phyloP scores from a whole-genome alignment of 2,797 vertebrate species.

The Aselliscus stoliczkanus region DNA sequence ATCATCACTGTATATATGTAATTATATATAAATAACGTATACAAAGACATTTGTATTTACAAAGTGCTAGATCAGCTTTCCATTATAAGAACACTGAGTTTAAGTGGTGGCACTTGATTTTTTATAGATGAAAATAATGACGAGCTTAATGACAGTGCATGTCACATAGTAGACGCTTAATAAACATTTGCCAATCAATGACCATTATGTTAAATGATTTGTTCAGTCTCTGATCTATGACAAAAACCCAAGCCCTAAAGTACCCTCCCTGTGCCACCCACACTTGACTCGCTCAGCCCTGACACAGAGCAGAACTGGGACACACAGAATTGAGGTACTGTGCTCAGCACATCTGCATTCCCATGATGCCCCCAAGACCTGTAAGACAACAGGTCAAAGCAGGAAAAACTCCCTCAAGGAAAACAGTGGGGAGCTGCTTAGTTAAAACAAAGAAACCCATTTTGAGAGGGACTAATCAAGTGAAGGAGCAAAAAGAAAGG shows the following conservation, averaged over 20 bases:
- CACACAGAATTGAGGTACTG: background rate
- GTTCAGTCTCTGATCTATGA: background rate
- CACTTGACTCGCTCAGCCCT: background rate
- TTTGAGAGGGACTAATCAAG: constrained; percentile 36
- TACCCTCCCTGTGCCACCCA: background rate
- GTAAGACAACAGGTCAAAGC: background rate
- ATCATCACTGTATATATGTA: background rate
- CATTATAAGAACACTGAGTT: background rate
- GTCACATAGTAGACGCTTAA: background rate
- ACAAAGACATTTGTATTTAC: background rate
- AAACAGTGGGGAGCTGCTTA: background rate
- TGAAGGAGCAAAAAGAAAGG: constrained; percentile 34
- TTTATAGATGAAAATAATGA: background rate
- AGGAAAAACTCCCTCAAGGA: constrained; percentile 44
- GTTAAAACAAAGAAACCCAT: constrained; percentile 62
- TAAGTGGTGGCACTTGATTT: background rate
- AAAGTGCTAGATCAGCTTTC: background rate
- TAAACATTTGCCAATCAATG: background rate
- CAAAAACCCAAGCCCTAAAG: background rate
- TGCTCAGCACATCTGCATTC: background rate
- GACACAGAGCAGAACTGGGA: background rate
- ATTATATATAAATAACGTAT: background rate
- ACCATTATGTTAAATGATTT: background rate
- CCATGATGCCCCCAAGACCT: background rate
- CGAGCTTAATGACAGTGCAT: background rate